These are phyloP conservation scores for Lineus longissimus DNA, from an alignment of 1,140 invertebrate species.

Conservation along the genomic window DNA sequence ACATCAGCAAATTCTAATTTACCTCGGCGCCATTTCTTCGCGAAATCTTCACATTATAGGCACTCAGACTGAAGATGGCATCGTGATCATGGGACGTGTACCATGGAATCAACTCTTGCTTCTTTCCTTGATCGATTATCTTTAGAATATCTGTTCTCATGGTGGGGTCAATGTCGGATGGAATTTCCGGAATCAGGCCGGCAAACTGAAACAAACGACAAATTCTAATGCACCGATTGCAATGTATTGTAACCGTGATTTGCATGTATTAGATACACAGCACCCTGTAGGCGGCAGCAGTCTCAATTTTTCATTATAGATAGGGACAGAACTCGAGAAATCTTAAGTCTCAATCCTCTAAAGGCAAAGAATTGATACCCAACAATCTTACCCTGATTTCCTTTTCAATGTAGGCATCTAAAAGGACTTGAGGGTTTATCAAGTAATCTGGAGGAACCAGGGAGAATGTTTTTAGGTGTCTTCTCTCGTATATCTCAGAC, in stretches of 20 bases:
- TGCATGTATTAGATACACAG: background rate
- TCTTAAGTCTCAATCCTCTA: background rate
- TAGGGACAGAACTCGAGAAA: background rate
- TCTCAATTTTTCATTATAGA: background rate
- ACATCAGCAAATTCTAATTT: too few relatives aligned
- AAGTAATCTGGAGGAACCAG: constrained; percentile 25
- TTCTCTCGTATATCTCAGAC: background rate
- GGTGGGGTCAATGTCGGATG: constrained; percentile 44
- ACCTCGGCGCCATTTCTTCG: constrained; percentile 33
- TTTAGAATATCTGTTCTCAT: constrained; percentile 49
- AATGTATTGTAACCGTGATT: background rate
- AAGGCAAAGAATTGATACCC: background rate
- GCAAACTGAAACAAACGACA: constrained; percentile 38
- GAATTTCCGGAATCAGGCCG: constrained; percentile 43
- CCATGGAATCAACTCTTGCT: constrained; percentile 37
- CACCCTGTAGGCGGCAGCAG: background rate
- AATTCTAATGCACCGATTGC: background rate
- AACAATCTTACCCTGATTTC: constrained; percentile 20
- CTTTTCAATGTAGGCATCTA: constrained; percentile 30
- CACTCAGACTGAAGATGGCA: constrained; percentile 42
- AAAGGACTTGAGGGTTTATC: constrained; percentile 24
- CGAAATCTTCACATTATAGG: constrained; percentile 41
- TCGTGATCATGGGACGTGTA: constrained; percentile 30
- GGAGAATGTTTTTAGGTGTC: background rate
- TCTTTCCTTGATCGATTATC: constrained; percentile 50